Conservation (phyloP, 2,797 vertebrate genomes). For the Scolopax rusticola region DNA sequence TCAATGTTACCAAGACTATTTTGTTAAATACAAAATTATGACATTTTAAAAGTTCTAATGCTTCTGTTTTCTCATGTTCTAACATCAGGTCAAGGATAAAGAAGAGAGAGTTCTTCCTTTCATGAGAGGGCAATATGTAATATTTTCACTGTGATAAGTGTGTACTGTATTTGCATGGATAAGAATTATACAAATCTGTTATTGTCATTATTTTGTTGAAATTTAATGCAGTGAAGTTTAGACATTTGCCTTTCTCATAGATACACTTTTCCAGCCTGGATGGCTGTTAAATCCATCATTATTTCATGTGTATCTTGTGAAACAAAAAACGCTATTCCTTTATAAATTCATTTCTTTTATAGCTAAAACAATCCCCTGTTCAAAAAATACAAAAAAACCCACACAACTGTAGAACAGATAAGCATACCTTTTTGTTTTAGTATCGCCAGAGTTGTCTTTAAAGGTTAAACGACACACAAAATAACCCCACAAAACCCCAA, state of each 20-base stretch:
- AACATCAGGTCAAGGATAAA: not conserved
- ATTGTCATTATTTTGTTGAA: not conserved
- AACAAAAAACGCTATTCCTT: not conserved
- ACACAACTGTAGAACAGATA: accelerated
- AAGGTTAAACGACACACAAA: not conserved
- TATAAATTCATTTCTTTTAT: not conserved
- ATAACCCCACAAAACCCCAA: not conserved
- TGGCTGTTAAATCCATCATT: not conserved
- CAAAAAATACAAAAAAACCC: not conserved
- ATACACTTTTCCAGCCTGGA: not conserved
- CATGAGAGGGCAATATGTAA: not conserved
- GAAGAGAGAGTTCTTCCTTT: not conserved
- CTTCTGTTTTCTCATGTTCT: not conserved
- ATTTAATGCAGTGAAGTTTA: not conserved
- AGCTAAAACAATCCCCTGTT: not conserved
- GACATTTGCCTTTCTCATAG: not conserved
- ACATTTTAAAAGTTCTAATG: not conserved
- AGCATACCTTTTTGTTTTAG: not conserved
- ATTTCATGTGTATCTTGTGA: not conserved
- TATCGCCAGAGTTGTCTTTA: not conserved
- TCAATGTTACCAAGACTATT: not conserved
- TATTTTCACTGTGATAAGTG: not conserved
- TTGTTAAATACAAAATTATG: not conserved
- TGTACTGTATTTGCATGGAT: not conserved
- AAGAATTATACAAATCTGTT: not conserved